Base-by-base conservation (phyloP, 2,888 invertebrate species). In the Macropis europaea region DNA sequence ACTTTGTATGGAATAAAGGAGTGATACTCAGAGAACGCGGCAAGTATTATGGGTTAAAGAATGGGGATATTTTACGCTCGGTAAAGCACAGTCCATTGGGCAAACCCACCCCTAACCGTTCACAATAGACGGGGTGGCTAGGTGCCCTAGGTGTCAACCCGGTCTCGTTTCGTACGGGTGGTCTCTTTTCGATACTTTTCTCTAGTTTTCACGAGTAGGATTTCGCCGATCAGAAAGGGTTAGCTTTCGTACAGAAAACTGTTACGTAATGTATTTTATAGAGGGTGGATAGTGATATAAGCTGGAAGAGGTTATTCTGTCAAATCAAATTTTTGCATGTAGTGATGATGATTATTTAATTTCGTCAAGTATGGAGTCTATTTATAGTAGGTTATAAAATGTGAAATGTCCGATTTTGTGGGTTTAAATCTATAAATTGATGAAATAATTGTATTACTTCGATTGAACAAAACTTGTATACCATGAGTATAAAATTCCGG, bases 51-150 rank as follows among this genome's bases (percentile, higher is more conserved):
- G 83, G 82, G 79, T 81, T 82, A 83, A 82, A 87, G 86, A 88
- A 87, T 86, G 76, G 85, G 77, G 79, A 84, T 84, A 86, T 88
- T 89, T 89, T 79, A 88, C 89, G 87, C 87, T 87, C 86, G 84
- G 89, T 86, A 86, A 86, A 89, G 85, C 87, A 88, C 86, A 72
- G 74, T 70, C 72, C 77, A 82, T 82, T 70, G 67, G 61, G 43
- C 79, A 53, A 67, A 61, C 71, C 79, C 72, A 77, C 74, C 81
- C 77, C 66, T 68, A 56, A 73, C 54, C 69, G 15, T 56, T 59
- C 53, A 84, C 79, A 84, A 84, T 83, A 66, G 75, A 52, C 69
- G 52, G 70, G 61, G 73, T 76, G 74, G 72, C 70, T 74, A 72
- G 82, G 73, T 79, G 77, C 84, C 82, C 77, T 79, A 73, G 83